Base-by-base conservation (phyloP, 2,888 invertebrate genomes). In the Trissoscelio sp. region DNA sequence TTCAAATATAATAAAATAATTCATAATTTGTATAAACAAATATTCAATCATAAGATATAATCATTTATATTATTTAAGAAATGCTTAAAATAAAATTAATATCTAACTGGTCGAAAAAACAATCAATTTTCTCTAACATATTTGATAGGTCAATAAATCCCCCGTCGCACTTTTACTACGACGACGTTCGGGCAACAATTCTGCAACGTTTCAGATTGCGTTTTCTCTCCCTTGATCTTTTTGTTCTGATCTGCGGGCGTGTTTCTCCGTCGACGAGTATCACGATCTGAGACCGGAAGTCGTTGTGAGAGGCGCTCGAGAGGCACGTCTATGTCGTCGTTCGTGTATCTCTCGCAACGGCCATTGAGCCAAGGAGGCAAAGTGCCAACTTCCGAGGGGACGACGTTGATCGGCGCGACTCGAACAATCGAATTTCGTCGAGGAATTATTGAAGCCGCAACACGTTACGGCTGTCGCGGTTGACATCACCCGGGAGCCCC, bases 271-370 rank as follows among this genome's bases (percentile, higher is more conserved):
- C 69, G 70, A 57, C 74, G 55, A 39, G 66, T 80, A 80, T 80
- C 80, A 70, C 75, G 80, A 80, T 75, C 64, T 39, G 62, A 75
- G 74, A 70, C 74, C 80, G 80, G 80, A 75, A 80, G 80, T 70
- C 51, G 75, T 64, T 70, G 70, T 37, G 74, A 80, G 75, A 69
- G 60, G 42, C 67, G 74, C 74, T 80, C 60, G 69, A 72, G 72
- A 69, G 48, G 62, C 66, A 70, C 72, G 70, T 72, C 66, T 66
- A 24, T 37, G 53, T 62, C 55, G 60, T 78, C 62, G 44, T 53
- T 67, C 28, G 44, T 62, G 79, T 51, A 66, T 66, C 77, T 22
- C 39, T 34, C 58, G 64, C 53, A n/a, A 14, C 70, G 53, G 62
- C 64, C 66, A 74, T 74, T 67, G 80, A 77, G 70, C 57, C 51